Percentiles rank a stretch among this genome's conserved stretches.
Evolutionary conservation across 2,888 invertebrate species (phyloP).

Genomic region (Cerastis leucographa): DNA sequence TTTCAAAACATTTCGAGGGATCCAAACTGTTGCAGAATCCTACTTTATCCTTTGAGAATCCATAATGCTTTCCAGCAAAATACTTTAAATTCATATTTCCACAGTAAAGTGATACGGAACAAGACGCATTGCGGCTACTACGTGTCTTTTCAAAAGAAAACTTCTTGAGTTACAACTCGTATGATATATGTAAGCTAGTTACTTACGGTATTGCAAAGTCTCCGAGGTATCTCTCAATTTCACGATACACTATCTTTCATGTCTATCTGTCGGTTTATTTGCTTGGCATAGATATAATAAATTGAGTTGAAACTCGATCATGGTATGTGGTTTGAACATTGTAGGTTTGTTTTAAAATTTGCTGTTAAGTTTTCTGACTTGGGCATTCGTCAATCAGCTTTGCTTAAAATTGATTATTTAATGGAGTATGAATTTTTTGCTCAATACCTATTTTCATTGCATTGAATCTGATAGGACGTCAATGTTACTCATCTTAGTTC

Average conservation of each 20-base stretch:
- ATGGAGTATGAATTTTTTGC: not conserved
- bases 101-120: not conserved
- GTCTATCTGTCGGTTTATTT: constrained; percentile 30
- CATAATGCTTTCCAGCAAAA: constrained; percentile 25
- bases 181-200: constrained; percentile 9
- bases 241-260: constrained; percentile 34
- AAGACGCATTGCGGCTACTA: constrained; percentile 44
- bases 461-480: not conserved
- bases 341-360: not conserved
- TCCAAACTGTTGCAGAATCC: constrained; percentile 1
- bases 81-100: constrained; percentile 46
- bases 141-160: constrained; percentile 33
- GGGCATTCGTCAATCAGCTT: not conserved
- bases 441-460: not conserved
- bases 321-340: not conserved
- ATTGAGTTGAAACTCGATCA: constrained; percentile 35
- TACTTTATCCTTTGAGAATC: constrained; percentile 28
- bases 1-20: not conserved
- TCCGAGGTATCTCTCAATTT: constrained; percentile 28
- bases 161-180: not conserved
- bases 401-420: not conserved
- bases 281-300: constrained; percentile 22
- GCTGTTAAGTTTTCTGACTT: not conserved
- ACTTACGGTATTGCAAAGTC: constrained; percentile 16
- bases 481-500: not conserved